A percentile compares a stretch with the other conserved stretches of the same genome.
phyloP scores from a whole-genome alignment of 2,888 invertebrate genomes.

The Nomada fucata region DNA sequence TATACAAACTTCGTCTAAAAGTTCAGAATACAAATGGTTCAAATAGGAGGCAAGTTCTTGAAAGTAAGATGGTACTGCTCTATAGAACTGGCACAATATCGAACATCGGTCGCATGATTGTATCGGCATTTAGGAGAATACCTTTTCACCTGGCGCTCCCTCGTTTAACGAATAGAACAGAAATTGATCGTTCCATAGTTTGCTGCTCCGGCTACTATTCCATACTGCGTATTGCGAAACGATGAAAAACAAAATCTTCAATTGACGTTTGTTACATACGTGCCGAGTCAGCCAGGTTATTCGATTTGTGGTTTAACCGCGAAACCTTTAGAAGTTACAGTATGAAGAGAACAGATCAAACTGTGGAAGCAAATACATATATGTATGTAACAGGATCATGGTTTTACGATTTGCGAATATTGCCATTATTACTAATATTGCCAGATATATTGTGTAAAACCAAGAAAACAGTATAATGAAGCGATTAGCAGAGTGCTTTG shows the following conservation, averaged over 20 bases:
- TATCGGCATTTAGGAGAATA: constrained; percentile 74
- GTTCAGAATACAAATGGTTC: neutral
- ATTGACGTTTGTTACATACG: constrained; percentile 40
- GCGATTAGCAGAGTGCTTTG: no score
- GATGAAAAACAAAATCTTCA: constrained; percentile 44
- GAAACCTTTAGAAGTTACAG: constrained; percentile 32
- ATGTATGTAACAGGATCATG: constrained; percentile 12
- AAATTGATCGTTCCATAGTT: constrained; percentile 53
- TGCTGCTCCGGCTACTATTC: constrained; percentile 24
- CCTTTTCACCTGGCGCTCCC: constrained; percentile 75
- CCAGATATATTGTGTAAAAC: neutral
- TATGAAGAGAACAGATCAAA: constrained; percentile 33
- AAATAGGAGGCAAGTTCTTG: neutral
- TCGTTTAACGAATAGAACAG: constrained; percentile 38
- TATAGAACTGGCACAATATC: constrained; percentile 25
- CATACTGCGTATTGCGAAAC: constrained; percentile 39
- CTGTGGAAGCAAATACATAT: constrained; percentile 14
- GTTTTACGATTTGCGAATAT: constrained; percentile 22
- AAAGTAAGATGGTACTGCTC: constrained; percentile 8
- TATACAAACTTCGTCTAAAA: neutral
- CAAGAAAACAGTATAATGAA: no score
- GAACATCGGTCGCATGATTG: constrained; percentile 51
- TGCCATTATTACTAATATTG: neutral
- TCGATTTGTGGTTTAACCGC: constrained; percentile 42
- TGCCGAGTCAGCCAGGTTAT: constrained; percentile 23